Conservation (phyloP, 2,797 vertebrate species). For the Masticophis lateralis region DNA sequence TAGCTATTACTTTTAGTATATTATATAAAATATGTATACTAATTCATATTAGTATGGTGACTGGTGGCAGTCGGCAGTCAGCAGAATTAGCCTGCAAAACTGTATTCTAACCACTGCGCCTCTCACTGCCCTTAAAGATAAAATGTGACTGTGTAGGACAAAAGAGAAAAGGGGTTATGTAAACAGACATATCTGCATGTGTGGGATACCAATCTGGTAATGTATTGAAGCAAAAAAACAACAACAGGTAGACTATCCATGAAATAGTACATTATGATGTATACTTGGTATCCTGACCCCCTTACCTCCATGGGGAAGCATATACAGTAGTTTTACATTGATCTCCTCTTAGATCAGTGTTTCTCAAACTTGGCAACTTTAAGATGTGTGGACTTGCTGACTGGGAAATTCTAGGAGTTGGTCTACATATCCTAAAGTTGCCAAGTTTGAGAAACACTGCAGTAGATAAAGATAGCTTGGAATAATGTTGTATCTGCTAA, state of each 20-base stretch:
- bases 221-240: not conserved
- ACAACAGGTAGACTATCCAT: not conserved
- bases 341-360: not conserved
- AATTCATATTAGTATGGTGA: too few relatives aligned
- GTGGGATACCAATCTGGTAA: not conserved
- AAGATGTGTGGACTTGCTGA: not conserved
- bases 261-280: not conserved
- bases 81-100: not conserved
- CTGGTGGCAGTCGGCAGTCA: not conserved
- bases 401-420: not conserved
- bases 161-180: not conserved
- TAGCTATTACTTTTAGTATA: too few relatives aligned
- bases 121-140: not conserved
- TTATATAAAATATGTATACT: too few relatives aligned
- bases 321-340: not conserved
- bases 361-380: not conserved
- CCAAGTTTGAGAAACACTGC: not conserved
- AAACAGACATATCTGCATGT: not conserved
- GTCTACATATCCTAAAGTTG: not conserved
- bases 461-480: not conserved
- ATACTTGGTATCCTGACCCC: not conserved
- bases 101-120: not conserved
- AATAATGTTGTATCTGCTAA: constrained; percentile 3
- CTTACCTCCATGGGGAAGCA: not conserved
- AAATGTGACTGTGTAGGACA: not conserved